These are phyloP conservation scores for Chironex yamaguchii DNA, from an alignment of 30 jellyfish, hydroid and myxozoan genomes.

Conservation along the genomic window DNA sequence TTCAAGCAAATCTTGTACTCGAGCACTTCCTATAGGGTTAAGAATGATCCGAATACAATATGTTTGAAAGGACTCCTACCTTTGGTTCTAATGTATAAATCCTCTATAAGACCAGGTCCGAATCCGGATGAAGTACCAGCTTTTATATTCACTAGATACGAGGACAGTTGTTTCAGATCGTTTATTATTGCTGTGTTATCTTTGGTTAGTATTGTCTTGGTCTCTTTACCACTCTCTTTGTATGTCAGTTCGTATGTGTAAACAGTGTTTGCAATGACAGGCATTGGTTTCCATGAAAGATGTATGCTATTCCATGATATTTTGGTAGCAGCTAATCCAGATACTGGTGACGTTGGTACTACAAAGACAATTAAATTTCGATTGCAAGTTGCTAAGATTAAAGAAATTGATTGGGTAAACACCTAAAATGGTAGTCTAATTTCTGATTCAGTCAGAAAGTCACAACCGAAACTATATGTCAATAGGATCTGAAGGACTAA, in stretches of 20 bases:
- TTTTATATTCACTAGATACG: conserved; percentile 27
- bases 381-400: too few species aligned
- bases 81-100: conserved; percentile 38
- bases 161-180: conserved; percentile 30
- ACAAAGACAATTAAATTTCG: too few species aligned
- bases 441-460: too few species aligned
- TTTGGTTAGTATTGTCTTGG: neutral
- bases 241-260: neutral
- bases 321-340: neutral
- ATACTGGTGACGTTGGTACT: neutral
- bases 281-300: neutral
- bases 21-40: too few species aligned
- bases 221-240: neutral
- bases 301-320: neutral
- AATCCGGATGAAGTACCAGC: conserved; percentile 57
- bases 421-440: too few species aligned
- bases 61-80: too few species aligned
- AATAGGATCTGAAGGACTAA: too few species aligned
- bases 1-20: neutral
- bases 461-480: too few species aligned
- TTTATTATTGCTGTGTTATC: conserved; percentile 16
- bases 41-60: too few species aligned
- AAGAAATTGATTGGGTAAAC: too few species aligned
- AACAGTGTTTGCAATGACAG: neutral
- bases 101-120: conserved; percentile 42